Evolutionary conservation across 2,888 invertebrate species (phyloP).

Genomic region (Tachina lurida): DNA sequence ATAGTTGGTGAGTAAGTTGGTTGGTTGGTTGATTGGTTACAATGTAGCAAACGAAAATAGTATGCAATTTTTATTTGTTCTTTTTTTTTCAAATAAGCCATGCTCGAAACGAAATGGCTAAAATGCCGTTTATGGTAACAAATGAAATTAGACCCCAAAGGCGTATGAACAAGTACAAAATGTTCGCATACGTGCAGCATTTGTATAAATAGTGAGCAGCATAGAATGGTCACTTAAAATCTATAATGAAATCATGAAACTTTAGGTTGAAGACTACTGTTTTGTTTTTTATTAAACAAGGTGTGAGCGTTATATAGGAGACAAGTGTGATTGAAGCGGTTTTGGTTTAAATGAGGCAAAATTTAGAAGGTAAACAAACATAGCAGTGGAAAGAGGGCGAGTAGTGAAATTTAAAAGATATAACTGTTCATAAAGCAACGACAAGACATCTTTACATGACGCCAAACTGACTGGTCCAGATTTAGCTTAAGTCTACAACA

Average conservation of each 20-base stretch:
- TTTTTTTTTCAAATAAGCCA: no score
- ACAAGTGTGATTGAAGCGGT: not conserved
- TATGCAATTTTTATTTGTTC: constrained; percentile 10
- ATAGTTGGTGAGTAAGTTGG: constrained; percentile 14
- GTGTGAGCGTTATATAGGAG: not conserved
- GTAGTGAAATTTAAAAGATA: no score
- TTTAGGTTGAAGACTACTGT: constrained; percentile 26
- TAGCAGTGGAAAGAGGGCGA: no score
- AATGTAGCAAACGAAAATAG: constrained; percentile 38
- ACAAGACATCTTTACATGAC: no score
- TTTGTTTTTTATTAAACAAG: not conserved
- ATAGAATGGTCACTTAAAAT: not conserved
- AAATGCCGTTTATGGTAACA: constrained; percentile 80
- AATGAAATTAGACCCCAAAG: constrained; percentile 79
- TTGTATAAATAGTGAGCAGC: not conserved
- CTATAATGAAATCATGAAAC: constrained; percentile 39
- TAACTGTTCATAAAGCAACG: no score
- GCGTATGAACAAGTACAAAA: constrained; percentile 56
- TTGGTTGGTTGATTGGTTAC: constrained; percentile 41
- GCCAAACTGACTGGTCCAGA: no score
- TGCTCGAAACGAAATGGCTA: constrained; percentile 77
- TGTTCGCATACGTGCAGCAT: not conserved
- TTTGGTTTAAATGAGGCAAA: no score
- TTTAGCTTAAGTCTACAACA: no score
- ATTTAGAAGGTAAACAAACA: no score